Percentiles rank a stretch among this genome's conserved stretches.
These are phyloP conservation scores for Calidris pygmaea DNA, from an alignment of 2,113 vertebrate genomes.

Conservation along the genomic window DNA sequence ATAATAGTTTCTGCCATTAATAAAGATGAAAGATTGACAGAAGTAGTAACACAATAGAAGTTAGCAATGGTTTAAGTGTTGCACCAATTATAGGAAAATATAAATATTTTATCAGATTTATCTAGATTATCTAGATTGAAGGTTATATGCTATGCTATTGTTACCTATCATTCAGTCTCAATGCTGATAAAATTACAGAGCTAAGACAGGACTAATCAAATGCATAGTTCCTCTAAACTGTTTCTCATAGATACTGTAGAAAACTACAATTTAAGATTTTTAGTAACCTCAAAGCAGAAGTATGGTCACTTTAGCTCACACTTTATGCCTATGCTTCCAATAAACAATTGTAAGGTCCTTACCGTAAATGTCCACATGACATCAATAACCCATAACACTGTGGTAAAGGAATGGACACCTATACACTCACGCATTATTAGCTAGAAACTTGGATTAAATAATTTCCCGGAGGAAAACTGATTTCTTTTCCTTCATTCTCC, in stretches of 20 bases:
- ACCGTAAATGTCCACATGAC: neutral
- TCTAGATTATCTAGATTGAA: neutral
- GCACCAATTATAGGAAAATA: neutral
- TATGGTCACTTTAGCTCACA: neutral
- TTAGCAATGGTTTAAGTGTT: neutral
- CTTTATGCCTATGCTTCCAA: neutral
- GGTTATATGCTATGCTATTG: neutral
- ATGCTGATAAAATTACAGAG: neutral
- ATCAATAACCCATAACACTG: neutral
- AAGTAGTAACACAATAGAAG: neutral
- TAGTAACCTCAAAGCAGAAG: neutral
- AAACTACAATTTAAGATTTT: neutral
- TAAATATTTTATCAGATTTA: neutral
- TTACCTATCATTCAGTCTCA: neutral
- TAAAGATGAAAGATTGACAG: neutral
- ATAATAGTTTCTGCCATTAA: neutral
- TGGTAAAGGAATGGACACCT: neutral
- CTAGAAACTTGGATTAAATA: neutral
- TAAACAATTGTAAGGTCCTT: neutral
- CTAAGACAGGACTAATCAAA: neutral
- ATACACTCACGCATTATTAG: neutral
- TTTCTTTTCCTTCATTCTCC: neutral
- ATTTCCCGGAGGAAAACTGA: neutral
- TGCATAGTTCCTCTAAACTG: neutral
- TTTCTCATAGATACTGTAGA: neutral